Evolutionary conservation across 1,140 invertebrate genomes (phyloP), one percentile per base, ranked within the genome.

Genomic region (Coboldia fuscipes): DNA sequence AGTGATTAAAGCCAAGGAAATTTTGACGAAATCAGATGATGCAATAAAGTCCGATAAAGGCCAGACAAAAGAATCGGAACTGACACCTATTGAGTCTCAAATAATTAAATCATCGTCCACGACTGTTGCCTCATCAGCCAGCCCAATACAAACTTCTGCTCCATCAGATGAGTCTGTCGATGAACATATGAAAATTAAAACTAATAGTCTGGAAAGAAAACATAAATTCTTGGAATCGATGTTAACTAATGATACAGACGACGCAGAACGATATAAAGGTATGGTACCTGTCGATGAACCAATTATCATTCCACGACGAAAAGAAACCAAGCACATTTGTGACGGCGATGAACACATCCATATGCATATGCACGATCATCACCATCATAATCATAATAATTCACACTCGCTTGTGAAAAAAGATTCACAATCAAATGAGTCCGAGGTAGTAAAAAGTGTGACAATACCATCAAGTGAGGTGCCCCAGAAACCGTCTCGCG

Each of bases 401-500:
- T 12, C 9, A 12, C 10, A 19, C 2, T 3, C 12, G 9, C 12
- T 20, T 12, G 30, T 2, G n/a, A n/a, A n/a, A n/a, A n/a, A n/a
- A 20, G 14, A 4, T 3, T 12, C 6, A 3, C 9, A 2, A 20
- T 14, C 30, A n/a, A 29, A 10, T 10, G 17, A 7, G 3, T 8
- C 4, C 15, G 29, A 30, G 12, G 29, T 30, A 4, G 17, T 13
- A 30, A 18, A 30, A 16, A 12, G 17, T 16, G 15, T 30, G 3
- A 30, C 12, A 30, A 4, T 16, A 16, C 14, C 14, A 30, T 13
- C 12, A 3, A 30, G 3, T 4, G 4, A 30, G 14, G 9, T 16
- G 6, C 34, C 34, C 3, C 20, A 36, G 15, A 36, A 36, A 26
- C 35, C 35, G n/a, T 12, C 21, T 31, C 19, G 35, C 6, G 35